Evolutionary conservation across 92 coral and sea anemone species (phyloP).

Genomic region (Scolanthus callimorphus): DNA sequence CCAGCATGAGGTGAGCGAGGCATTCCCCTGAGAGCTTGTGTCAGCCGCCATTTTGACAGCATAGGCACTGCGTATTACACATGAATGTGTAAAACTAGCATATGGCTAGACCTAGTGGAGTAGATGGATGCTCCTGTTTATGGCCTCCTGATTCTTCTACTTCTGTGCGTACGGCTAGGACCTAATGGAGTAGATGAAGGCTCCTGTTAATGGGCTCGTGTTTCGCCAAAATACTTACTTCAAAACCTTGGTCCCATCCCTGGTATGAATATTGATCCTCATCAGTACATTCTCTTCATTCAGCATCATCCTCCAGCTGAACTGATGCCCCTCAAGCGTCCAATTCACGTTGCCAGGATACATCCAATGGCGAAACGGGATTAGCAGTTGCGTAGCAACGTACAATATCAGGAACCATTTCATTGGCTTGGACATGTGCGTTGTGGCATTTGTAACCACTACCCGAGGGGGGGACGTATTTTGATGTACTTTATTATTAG

Average conservation of each 20-base stretch:
- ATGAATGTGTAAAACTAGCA: too few relatives aligned
- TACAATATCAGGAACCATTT: slow-evolving; percentile 24
- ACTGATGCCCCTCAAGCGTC: slow-evolving; percentile 64
- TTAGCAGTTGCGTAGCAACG: slow-evolving; percentile 35
- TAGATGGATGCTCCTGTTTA: too few relatives aligned
- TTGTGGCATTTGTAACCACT: neutral
- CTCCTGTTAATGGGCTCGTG: too few relatives aligned
- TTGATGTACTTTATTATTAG: neutral
- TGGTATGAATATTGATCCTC: slow-evolving; percentile 17
- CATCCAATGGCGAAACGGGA: slow-evolving; percentile 67
- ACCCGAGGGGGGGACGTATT: neutral
- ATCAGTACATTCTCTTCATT: slow-evolving; percentile 48
- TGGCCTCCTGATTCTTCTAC: too few relatives aligned
- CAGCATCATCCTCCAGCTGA: slow-evolving; percentile 64
- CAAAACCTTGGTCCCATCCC: slow-evolving; percentile 10
- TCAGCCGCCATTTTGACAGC: too few relatives aligned
- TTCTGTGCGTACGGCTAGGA: too few relatives aligned
- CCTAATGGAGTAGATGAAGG: too few relatives aligned
- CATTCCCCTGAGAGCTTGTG: too few relatives aligned
- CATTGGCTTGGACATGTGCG: slow-evolving; percentile 25
- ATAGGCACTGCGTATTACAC: too few relatives aligned
- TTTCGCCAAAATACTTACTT: too few relatives aligned
- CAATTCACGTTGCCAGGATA: slow-evolving; percentile 67
- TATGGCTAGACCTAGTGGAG: too few relatives aligned
- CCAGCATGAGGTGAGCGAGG: too few relatives aligned